Conservation (phyloP, 1,140 invertebrate species). For the Trachymyrmex cornetzi region DNA sequence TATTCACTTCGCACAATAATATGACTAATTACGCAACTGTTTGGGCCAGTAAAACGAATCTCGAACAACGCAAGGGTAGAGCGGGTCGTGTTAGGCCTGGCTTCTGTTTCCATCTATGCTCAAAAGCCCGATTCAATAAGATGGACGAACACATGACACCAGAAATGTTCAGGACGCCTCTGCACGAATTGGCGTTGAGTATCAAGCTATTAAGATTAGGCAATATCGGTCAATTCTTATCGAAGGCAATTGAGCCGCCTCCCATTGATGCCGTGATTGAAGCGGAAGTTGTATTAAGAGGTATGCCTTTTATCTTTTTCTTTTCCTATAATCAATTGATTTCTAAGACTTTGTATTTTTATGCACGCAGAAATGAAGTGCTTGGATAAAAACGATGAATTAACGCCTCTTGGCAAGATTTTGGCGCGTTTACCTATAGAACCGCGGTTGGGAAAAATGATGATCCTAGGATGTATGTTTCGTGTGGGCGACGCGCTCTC, state of each 20-base stretch:
- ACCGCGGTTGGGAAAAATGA: conserved; percentile 97
- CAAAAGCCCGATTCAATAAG: conserved; percentile 90
- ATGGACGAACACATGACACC: conserved; percentile 97
- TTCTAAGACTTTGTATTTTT: neutral
- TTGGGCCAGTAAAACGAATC: conserved; percentile 96
- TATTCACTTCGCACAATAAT: conserved; percentile 98
- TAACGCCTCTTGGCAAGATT: conserved; percentile 96
- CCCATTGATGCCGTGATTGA: conserved; percentile 97
- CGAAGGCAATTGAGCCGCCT: conserved; percentile 97
- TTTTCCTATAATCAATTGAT: neutral
- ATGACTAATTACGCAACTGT: conserved; percentile 98
- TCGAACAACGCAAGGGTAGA: conserved; percentile 96
- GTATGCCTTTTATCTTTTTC: conserved; percentile 75
- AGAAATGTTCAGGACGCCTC: conserved; percentile 98
- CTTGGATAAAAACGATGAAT: conserved; percentile 93
- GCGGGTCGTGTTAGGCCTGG: conserved; percentile 96
- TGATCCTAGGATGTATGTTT: conserved; percentile 95
- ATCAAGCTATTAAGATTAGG: conserved; percentile 96
- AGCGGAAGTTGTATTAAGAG: conserved; percentile 91
- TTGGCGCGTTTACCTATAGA: conserved; percentile 97
- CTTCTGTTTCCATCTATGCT: conserved; percentile 96
- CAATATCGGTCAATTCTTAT: conserved; percentile 96
- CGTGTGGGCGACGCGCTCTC: conserved; percentile 95
- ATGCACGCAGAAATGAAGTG: conserved; percentile 93
- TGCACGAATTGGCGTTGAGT: conserved; percentile 95